Percentiles rank a stretch among this genome's conserved stretches.
phyloP scores from a whole-genome alignment of 2,113 vertebrate species.

The Sciurus niger region DNA sequence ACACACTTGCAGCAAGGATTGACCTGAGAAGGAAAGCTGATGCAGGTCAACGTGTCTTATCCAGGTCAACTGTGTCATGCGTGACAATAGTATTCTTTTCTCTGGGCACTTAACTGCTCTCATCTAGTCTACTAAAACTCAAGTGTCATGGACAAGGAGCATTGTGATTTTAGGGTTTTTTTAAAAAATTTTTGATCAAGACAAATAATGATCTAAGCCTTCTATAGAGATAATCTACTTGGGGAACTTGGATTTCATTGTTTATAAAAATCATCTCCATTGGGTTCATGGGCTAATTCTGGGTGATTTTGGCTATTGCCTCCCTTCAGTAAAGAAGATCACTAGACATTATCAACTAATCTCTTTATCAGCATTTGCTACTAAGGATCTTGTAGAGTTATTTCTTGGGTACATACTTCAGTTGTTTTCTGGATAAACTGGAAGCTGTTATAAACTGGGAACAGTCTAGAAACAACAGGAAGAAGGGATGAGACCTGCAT shows the following conservation, averaged over 20 bases:
- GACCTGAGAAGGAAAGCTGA: not conserved
- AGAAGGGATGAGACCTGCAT: not conserved
- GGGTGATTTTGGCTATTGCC: not conserved
- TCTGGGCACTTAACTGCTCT: not conserved
- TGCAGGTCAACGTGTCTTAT: not conserved
- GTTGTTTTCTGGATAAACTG: not conserved
- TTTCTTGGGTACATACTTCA: not conserved
- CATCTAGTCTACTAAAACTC: not conserved
- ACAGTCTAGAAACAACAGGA: not conserved
- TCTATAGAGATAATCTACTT: not conserved
- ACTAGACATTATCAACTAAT: not conserved
- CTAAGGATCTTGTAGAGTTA: not conserved
- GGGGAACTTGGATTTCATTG: not conserved
- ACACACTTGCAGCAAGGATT: too few species aligned
- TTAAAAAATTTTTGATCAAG: not conserved
- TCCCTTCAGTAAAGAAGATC: not conserved
- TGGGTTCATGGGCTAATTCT: not conserved
- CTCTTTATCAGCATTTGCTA: not conserved
- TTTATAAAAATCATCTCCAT: constrained; percentile 13
- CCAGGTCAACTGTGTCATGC: not conserved
- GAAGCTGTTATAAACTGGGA: not conserved
- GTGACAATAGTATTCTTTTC: not conserved
- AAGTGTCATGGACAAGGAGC: not conserved
- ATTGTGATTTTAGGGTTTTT: not conserved
- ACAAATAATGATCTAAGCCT: constrained; percentile 1